Evolutionary conservation across 2,888 invertebrate species (phyloP).

Genomic region (Disparrhopalites patrizii): DNA sequence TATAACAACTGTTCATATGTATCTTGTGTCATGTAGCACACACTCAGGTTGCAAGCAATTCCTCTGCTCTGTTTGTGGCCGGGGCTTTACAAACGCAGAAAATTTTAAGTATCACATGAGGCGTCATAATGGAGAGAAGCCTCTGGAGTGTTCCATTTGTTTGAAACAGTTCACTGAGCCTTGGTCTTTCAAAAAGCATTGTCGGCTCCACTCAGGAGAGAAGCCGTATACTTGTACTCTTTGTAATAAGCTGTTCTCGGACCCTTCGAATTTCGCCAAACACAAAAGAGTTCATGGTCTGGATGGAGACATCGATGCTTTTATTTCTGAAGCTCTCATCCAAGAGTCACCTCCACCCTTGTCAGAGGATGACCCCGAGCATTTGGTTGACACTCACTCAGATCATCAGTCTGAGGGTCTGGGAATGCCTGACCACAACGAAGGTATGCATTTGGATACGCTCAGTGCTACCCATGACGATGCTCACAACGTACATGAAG

Average conservation of each 20-base stretch:
- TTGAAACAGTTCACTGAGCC: constrained; percentile 62
- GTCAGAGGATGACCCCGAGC: too few species aligned
- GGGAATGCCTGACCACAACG: too few species aligned
- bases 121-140: constrained; percentile 63
- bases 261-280: constrained; percentile 69
- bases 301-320: too few species aligned
- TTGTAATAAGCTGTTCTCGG: constrained; percentile 59
- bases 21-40: constrained; percentile 5
- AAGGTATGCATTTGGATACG: too few species aligned
- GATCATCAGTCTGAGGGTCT: too few species aligned
- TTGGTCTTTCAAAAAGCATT: constrained; percentile 64
- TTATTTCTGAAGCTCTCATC: too few species aligned
- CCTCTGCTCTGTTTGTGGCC: constrained; percentile 41
- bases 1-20: background rate
- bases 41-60: constrained; percentile 8
- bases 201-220: constrained; percentile 62
- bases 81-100: constrained; percentile 48
- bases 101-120: constrained; percentile 64
- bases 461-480: too few species aligned
- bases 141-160: constrained; percentile 55
- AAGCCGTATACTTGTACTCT: constrained; percentile 64
- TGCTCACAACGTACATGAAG: too few species aligned
- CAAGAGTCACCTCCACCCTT: too few species aligned
- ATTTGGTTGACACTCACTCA: too few species aligned
- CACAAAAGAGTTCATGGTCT: constrained; percentile 54